These are phyloP conservation scores for Desmodus rotundus DNA, from an alignment of 2,113 vertebrate species.

Conservation along the genomic window DNA sequence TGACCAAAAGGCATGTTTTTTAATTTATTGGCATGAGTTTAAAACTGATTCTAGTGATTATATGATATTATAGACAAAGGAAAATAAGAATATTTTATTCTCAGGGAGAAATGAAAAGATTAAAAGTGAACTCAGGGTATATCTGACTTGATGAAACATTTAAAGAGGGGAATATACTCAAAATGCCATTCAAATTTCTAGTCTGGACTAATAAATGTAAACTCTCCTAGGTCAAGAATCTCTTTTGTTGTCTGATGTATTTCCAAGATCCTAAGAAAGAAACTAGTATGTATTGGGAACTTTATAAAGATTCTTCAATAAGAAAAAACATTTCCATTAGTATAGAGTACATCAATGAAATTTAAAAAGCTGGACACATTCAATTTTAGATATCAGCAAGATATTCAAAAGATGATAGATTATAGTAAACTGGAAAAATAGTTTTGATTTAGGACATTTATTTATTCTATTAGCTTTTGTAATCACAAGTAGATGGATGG, in stretches of 20 bases:
- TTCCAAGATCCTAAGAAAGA: neutral
- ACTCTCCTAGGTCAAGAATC: neutral
- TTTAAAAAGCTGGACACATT: neutral
- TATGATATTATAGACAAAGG: neutral
- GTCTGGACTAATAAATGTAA: neutral
- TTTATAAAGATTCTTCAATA: neutral
- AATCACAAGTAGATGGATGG: neutral
- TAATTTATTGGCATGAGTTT: neutral
- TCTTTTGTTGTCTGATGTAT: neutral
- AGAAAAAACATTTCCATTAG: neutral
- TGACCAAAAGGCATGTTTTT: neutral
- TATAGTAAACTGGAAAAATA: neutral
- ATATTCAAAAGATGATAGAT: neutral
- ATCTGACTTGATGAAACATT: neutral
- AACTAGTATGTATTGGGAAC: neutral
- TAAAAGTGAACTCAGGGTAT: neutral
- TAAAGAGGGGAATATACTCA: neutral
- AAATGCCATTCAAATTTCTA: neutral
- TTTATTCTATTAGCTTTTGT: neutral
- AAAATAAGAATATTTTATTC: neutral
- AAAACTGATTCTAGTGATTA: neutral
- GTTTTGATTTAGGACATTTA: neutral
- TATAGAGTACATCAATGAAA: neutral
- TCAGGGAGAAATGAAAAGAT: neutral
- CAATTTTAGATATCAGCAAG: neutral